Evolutionary conservation across 1,140 invertebrate genomes (phyloP).

Genomic region (Anagrus nilaparvatae): DNA sequence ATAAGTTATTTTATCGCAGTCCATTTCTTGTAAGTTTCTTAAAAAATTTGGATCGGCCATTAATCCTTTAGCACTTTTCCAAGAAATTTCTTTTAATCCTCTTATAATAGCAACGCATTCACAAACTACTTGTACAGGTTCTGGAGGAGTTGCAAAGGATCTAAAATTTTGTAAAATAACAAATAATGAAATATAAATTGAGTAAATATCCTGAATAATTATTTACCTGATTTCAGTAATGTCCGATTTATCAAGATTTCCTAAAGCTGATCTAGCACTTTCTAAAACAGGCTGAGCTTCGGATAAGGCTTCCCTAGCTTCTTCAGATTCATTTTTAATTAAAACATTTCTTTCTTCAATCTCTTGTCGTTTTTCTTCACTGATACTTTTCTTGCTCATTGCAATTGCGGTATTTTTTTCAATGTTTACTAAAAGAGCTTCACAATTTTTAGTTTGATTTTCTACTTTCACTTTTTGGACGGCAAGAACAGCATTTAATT

Average conservation of each 20-base stretch:
- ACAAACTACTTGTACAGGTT: slow-evolving; percentile 75
- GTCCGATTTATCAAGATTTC: slow-evolving; percentile 74
- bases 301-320: slow-evolving; percentile 66
- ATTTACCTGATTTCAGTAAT: slow-evolving; percentile 74
- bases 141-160: slow-evolving; percentile 81
- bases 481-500: slow-evolving; percentile 63
- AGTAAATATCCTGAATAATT: not conserved
- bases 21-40: slow-evolving; percentile 68
- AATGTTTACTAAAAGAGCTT: slow-evolving; percentile 58
- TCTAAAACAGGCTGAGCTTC: slow-evolving; percentile 74
- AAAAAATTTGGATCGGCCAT: slow-evolving; percentile 84
- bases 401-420: slow-evolving; percentile 52
- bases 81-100: slow-evolving; percentile 72
- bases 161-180: too few relatives aligned
- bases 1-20: slow-evolving; percentile 68
- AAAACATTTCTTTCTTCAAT: slow-evolving; percentile 68
- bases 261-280: slow-evolving; percentile 64
- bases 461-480: slow-evolving; percentile 67
- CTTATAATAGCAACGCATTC: slow-evolving; percentile 78
- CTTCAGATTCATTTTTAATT: slow-evolving; percentile 68
- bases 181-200: not conserved
- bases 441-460: slow-evolving; percentile 65
- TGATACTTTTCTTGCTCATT: slow-evolving; percentile 63
- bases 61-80: slow-evolving; percentile 82
- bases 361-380: slow-evolving; percentile 64